Conservation (phyloP, 2,113 vertebrate species). For the Cranoglanis bouderius region DNA sequence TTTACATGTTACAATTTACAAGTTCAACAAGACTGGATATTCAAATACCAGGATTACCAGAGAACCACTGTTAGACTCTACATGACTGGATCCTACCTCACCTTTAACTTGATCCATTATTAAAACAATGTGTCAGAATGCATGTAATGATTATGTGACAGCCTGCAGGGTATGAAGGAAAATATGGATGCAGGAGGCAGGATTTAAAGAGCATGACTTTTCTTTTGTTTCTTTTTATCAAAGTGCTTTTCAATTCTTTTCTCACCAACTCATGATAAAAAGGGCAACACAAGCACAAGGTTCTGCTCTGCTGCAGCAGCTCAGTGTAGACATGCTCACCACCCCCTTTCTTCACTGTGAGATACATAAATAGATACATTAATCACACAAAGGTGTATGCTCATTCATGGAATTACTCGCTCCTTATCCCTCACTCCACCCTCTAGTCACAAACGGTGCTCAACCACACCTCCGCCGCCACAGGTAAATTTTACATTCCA, state of each 20-base stretch:
- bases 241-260: not conserved
- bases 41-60: not conserved
- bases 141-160: not conserved
- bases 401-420: not conserved
- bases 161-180: not conserved
- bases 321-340: not conserved
- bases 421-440: not conserved
- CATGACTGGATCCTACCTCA: not conserved
- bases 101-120: not conserved
- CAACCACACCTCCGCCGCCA: not conserved
- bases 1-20: not conserved
- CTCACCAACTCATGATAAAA: not conserved
- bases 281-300: not conserved
- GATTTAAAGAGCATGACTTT: not conserved
- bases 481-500: not conserved
- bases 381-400: not conserved
- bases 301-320: not conserved
- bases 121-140: not conserved
- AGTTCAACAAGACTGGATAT: not conserved
- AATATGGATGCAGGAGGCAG: not conserved
- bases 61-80: not conserved
- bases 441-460: not conserved
- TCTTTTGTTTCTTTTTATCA: not conserved
- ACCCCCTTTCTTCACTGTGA: not conserved
- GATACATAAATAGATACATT: not conserved